Percentiles rank a stretch among this genome's conserved stretches.
These are phyloP conservation scores for Turritopsis dohrnii DNA, from an alignment of 30 jellyfish, hydroid and myxozoan genomes.

Conservation along the genomic window DNA sequence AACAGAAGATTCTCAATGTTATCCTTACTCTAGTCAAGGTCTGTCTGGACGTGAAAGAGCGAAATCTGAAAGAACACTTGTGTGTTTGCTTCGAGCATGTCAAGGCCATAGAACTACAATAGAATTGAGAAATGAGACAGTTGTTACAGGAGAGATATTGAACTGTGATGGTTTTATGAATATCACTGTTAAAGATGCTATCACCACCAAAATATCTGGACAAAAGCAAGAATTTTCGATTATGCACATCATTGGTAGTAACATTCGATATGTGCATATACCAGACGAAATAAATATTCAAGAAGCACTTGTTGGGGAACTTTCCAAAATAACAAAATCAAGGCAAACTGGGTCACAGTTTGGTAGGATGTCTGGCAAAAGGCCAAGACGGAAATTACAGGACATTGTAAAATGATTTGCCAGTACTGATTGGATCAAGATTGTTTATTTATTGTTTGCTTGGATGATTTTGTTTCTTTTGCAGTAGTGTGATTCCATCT, in stretches of 20 bases:
- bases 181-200: conserved; percentile 42
- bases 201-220: conserved; percentile 39
- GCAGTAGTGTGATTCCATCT: background rate
- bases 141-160: conserved; percentile 50
- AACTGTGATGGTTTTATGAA: conserved; percentile 87
- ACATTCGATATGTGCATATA: conserved; percentile 77
- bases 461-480: background rate
- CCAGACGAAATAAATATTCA: conserved; percentile 86
- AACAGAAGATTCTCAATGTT: background rate
- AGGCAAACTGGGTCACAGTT: conserved; percentile 23
- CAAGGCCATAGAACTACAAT: conserved; percentile 65
- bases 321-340: conserved; percentile 28
- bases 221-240: conserved; percentile 28
- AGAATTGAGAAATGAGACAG: conserved; percentile 71
- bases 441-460: background rate
- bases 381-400: background rate
- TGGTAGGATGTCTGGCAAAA: conserved; percentile 2
- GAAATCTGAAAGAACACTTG: conserved; percentile 44
- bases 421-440: background rate
- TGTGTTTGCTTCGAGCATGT: conserved; percentile 74
- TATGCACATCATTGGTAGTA: conserved; percentile 50
- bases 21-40: conserved; percentile 8
- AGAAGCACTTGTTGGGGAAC: conserved; percentile 46
- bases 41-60: conserved; percentile 57
- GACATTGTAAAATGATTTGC: background rate